These are phyloP conservation scores for Hemaris fuciformis DNA, from an alignment of 2,888 invertebrate genomes.

Conservation along the genomic window DNA sequence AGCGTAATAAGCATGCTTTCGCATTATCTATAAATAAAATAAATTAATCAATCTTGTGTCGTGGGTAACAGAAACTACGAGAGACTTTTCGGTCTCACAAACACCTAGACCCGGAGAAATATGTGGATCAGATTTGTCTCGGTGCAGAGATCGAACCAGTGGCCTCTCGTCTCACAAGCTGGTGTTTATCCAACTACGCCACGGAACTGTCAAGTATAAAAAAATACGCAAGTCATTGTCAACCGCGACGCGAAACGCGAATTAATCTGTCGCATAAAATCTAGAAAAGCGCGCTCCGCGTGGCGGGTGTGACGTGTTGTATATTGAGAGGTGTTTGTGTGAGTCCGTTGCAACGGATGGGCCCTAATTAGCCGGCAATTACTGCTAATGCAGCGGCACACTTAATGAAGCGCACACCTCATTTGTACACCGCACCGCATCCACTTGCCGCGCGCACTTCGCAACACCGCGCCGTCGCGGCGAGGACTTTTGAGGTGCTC, in stretches of 20 bases:
- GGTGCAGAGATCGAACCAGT: no score
- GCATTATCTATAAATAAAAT: no score
- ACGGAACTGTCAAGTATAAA: no score
- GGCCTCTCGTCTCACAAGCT: no score
- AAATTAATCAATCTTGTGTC: no score
- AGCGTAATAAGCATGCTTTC: no score
- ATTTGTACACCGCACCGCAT: constrained; percentile 37
- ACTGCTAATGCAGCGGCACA: constrained; percentile 63
- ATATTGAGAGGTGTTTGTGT: constrained; percentile 12
- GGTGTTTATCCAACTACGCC: no score
- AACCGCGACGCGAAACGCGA: not conserved
- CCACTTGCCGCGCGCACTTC: constrained; percentile 9
- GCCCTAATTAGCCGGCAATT: constrained; percentile 70
- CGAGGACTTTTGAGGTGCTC: not conserved
- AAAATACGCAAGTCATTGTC: no score
- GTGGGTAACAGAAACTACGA: no score
- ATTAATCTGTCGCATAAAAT: not conserved
- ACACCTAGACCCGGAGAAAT: no score
- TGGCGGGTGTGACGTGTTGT: not conserved
- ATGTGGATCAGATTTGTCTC: no score
- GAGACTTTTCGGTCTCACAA: no score
- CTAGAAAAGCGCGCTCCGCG: not conserved
- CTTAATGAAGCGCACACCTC: constrained; percentile 57
- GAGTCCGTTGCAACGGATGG: constrained; percentile 57
- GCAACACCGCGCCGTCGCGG: not conserved